phyloP scores from a whole-genome alignment of 2,888 invertebrate species.

The Platycheirus albimanus region DNA sequence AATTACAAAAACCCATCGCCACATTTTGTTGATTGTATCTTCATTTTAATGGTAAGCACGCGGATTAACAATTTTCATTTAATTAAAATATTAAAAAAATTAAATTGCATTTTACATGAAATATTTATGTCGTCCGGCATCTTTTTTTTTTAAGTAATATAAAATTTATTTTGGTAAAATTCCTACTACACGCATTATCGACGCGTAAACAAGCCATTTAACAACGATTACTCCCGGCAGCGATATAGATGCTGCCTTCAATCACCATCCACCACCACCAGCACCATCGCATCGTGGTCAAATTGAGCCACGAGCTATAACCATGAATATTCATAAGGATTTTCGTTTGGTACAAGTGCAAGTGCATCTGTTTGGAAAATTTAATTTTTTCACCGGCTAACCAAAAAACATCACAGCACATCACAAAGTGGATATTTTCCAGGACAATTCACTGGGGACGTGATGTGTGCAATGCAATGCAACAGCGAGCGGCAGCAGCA shows the following conservation, averaged over 20 bases:
- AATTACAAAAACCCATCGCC: not conserved
- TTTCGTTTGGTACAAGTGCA: constrained; percentile 18
- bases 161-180: constrained; percentile 18
- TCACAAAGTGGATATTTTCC: constrained; percentile 48
- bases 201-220: constrained; percentile 71
- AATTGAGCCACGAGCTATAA: constrained; percentile 53
- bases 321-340: constrained; percentile 67
- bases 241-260: not conserved
- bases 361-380: constrained; percentile 61
- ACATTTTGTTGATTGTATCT: constrained; percentile 3
- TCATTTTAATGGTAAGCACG: too few relatives aligned
- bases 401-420: not conserved
- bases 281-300: too few relatives aligned
- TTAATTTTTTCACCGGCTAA: constrained; percentile 35
- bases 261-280: constrained; percentile 28
- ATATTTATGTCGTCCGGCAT: constrained; percentile 43
- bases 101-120: constrained; percentile 51
- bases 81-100: constrained; percentile 33
- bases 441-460: constrained; percentile 45
- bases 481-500: not conserved
- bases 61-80: constrained; percentile 47
- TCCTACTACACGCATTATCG: constrained; percentile 58
- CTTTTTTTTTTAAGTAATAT: constrained; percentile 22
- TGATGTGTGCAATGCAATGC: constrained; percentile 11
- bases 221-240: constrained; percentile 49